phyloP scores from a whole-genome alignment of 2,113 vertebrate genomes.

The Neolamprologus fasciatus region DNA sequence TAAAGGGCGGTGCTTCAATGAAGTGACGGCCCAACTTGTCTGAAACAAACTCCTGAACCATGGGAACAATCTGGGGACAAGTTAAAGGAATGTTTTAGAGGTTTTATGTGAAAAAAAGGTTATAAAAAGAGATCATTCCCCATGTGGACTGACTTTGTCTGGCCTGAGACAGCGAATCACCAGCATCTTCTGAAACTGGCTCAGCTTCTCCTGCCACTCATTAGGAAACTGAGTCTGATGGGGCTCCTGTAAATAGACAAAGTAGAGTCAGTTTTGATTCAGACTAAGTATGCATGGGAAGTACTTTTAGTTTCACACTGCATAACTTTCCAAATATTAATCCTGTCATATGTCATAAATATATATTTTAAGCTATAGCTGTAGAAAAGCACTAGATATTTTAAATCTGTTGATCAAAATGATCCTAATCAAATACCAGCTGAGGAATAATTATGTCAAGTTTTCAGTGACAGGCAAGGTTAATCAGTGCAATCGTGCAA shows the following conservation, averaged over 20 bases:
- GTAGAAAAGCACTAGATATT: not conserved
- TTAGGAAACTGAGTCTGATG: slow-evolving; percentile 76
- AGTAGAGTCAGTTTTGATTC: not conserved
- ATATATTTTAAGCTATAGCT: not conserved
- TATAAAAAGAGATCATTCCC: not conserved
- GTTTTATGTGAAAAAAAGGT: not conserved
- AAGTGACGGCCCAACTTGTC: slow-evolving; percentile 71
- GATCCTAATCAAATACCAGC: not conserved
- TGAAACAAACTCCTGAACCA: slow-evolving; percentile 81
- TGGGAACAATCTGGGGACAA: slow-evolving; percentile 73
- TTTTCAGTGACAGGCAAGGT: not conserved
- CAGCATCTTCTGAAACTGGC: slow-evolving; percentile 81
- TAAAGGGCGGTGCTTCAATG: slow-evolving; percentile 85
- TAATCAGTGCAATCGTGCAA: slow-evolving; percentile 38
- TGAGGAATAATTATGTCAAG: not conserved
- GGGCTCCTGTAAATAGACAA: slow-evolving; percentile 61
- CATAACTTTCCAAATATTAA: not conserved
- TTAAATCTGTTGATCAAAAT: not conserved
- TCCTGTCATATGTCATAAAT: not conserved
- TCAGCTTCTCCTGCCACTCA: slow-evolving; percentile 71
- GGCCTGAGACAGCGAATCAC: slow-evolving; percentile 79
- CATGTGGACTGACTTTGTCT: slow-evolving; percentile 72
- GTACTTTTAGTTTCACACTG: not conserved
- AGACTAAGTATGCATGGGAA: not conserved
- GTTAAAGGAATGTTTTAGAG: not conserved